Conservation (phyloP, 2,797 vertebrate species). For the Mus caroli region DNA sequence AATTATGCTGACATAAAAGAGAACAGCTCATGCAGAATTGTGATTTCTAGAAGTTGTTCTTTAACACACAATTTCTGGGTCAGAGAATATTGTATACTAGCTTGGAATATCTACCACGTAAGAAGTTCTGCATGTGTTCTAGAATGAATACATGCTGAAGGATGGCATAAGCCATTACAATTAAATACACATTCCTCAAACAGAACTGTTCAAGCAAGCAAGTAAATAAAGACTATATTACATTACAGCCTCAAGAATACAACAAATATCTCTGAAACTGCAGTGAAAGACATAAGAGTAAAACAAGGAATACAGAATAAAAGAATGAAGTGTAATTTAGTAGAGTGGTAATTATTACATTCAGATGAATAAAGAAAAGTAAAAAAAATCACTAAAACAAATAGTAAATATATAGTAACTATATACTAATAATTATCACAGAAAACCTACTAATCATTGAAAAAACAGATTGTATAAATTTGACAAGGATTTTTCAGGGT, state of each 20-base stretch:
- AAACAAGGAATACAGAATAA: neutral
- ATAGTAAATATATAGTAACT: neutral
- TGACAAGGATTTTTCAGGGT: neutral
- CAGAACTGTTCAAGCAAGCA: neutral
- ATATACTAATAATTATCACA: neutral
- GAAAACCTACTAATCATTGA: neutral
- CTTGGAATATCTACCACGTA: neutral
- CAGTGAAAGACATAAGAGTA: no score
- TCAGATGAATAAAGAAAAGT: neutral
- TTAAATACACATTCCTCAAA: neutral
- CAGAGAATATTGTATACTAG: neutral
- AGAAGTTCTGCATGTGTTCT: neutral
- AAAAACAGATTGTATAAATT: neutral
- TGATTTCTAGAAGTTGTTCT: neutral
- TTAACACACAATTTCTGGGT: neutral
- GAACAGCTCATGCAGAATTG: neutral
- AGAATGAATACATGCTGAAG: neutral
- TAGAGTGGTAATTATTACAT: neutral
- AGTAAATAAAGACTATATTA: neutral
- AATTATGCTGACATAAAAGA: neutral
- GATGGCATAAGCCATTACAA: neutral
- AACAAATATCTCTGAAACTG: neutral
- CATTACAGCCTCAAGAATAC: neutral
- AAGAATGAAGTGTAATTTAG: neutral
- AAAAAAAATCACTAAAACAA: neutral